These are phyloP conservation scores for Styela plicata DNA, from an alignment of 23 tunicate genomes.

Conservation along the genomic window DNA sequence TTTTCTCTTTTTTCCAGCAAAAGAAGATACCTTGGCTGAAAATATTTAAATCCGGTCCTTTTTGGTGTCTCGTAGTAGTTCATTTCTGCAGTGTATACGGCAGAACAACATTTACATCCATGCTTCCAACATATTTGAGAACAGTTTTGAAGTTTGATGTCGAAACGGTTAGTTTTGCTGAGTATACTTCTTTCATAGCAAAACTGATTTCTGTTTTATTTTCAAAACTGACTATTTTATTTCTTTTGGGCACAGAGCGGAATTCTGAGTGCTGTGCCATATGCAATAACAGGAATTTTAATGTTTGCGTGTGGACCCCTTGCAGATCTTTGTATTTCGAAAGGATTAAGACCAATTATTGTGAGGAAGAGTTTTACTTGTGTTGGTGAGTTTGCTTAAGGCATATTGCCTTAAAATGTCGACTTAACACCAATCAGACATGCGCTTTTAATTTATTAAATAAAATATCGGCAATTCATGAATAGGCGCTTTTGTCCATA, in stretches of 20 bases:
- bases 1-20: background rate
- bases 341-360: conserved; percentile 1
- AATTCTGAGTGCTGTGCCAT: conserved; percentile 16
- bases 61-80: background rate
- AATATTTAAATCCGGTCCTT: background rate
- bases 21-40: background rate
- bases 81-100: conserved; percentile 1
- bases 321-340: conserved; percentile 20
- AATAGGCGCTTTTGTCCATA: no score
- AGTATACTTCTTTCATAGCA: no score
- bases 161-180: background rate
- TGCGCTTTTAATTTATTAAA: no score
- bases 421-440: no score
- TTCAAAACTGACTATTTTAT: no score
- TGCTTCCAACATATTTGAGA: conserved; percentile 2
- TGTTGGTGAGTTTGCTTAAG: conserved; percentile 24
- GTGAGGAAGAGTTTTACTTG: conserved; percentile 3
- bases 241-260: conserved; percentile 8
- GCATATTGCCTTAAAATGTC: no score
- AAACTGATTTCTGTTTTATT: no score
- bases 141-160: background rate
- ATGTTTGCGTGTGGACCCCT: background rate
- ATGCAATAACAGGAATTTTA: background rate
- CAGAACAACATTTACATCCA: background rate
- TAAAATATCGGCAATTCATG: no score